These are phyloP conservation scores for Battus philenor DNA, from an alignment of 1,140 invertebrate species.

Conservation along the genomic window DNA sequence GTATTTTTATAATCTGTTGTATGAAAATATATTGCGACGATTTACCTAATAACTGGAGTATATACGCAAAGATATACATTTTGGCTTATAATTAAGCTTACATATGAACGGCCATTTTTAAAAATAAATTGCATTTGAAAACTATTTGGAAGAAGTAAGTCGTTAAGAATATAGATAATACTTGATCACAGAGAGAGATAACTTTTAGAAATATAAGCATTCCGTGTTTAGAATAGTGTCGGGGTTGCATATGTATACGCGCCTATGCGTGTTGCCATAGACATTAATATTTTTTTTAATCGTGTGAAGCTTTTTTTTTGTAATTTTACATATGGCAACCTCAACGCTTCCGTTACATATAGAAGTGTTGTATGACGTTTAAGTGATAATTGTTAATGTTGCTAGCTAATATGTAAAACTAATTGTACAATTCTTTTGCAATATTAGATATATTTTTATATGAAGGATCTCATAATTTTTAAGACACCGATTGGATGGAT, in stretches of 20 bases:
- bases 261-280: too few species aligned
- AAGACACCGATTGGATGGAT: conserved; percentile 27
- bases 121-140: too few species aligned
- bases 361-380: conserved; percentile 64
- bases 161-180: conserved; percentile 29
- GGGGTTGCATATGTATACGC: too few species aligned
- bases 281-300: too few species aligned
- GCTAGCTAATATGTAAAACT: conserved; percentile 56
- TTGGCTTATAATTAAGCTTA: too few species aligned
- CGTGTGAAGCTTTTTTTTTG: conserved; percentile 27
- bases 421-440: conserved; percentile 59
- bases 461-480: conserved; percentile 45
- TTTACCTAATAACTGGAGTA: too few species aligned
- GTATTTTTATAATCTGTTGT: conserved; percentile 11
- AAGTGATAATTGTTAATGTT: conserved; percentile 61
- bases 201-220: conserved; percentile 54
- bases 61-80: too few species aligned
- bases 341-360: conserved; percentile 32
- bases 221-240: conserved; percentile 32
- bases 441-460: conserved; percentile 61
- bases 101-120: too few species aligned
- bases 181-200: conserved; percentile 60
- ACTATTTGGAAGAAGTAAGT: conserved; percentile 19
- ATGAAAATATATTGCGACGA: not conserved
- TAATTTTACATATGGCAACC: conserved; percentile 40